These are phyloP conservation scores for Lepidonotus clava DNA, from an alignment of 2,888 invertebrate species.

Conservation along the genomic window DNA sequence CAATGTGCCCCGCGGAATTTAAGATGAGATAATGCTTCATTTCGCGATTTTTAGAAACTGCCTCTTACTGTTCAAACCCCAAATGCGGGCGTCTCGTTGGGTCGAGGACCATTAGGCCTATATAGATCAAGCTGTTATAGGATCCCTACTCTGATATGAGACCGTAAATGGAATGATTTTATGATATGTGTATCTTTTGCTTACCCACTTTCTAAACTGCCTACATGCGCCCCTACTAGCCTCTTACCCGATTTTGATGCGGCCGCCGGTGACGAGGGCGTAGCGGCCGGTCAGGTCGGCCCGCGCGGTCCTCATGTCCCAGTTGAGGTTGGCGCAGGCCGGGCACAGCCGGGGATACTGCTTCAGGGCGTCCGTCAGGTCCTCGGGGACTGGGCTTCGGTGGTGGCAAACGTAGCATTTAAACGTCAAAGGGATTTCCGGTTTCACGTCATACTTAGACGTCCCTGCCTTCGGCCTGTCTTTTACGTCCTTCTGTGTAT, in stretches of 20 bases:
- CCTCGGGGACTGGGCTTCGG: background rate
- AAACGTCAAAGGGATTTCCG: background rate
- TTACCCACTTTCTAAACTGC: too few relatives aligned
- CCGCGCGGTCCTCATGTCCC: conserved; percentile 14
- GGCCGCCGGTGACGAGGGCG: conserved; percentile 58
- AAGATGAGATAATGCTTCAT: too few relatives aligned
- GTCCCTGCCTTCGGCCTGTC: background rate
- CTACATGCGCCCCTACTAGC: too few relatives aligned
- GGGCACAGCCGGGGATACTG: conserved; percentile 53
- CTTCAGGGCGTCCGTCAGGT: background rate
- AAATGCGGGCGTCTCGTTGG: too few relatives aligned
- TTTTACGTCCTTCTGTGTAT: background rate
- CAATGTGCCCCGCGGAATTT: too few relatives aligned
- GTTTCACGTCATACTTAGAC: background rate
- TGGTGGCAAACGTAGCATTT: background rate
- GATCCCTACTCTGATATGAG: too few relatives aligned
- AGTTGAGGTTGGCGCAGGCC: conserved; percentile 51
- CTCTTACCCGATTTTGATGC: conserved; percentile 58
- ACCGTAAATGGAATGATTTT: too few relatives aligned
- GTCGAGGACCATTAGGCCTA: too few relatives aligned
- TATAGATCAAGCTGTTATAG: too few relatives aligned
- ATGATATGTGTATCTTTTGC: too few relatives aligned
- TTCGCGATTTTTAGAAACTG: too few relatives aligned
- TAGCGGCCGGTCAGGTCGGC: conserved; percentile 22
- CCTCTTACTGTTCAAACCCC: too few relatives aligned